phyloP scores from a whole-genome alignment of 2,113 vertebrate species.

The Garra rufa region DNA sequence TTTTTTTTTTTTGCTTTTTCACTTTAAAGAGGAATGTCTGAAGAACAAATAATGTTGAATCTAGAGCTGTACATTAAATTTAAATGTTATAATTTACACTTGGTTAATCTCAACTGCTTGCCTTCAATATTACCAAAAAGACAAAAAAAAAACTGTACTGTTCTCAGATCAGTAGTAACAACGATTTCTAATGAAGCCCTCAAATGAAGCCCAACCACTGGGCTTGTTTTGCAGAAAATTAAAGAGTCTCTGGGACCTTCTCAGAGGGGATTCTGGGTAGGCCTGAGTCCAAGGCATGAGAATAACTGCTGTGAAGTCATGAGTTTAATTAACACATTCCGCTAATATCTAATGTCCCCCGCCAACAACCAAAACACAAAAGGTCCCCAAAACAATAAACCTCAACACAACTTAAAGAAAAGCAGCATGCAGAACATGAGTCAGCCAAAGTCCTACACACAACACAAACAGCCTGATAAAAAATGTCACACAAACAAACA shows the following conservation, averaged over 20 bases:
- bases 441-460: neutral
- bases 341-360: slow-evolving; percentile 41
- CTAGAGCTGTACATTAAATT: too few species aligned
- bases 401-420: neutral
- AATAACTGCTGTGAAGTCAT: slow-evolving; percentile 60
- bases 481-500: slow-evolving; percentile 12
- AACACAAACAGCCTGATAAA: neutral
- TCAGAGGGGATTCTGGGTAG: slow-evolving; percentile 40
- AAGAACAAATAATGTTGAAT: too few species aligned
- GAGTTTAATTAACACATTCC: slow-evolving; percentile 69
- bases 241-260: slow-evolving; percentile 37
- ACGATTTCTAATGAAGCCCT: slow-evolving; percentile 13
- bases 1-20: too few species aligned
- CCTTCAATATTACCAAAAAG: neutral
- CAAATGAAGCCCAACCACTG: slow-evolving; percentile 28
- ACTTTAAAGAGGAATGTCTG: too few species aligned
- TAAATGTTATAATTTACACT: too few species aligned
- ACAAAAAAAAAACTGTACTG: neutral
- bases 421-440: neutral
- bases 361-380: slow-evolving; percentile 37
- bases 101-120: neutral
- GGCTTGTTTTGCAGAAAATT: slow-evolving; percentile 48
- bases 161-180: slow-evolving; percentile 7
- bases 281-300: slow-evolving; percentile 55
- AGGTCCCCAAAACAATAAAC: slow-evolving; percentile 19